Evolutionary conservation across 2,113 vertebrate species (phyloP), one percentile per base, ranked within the genome.

Genomic region (Halcyon malimbica): DNA sequence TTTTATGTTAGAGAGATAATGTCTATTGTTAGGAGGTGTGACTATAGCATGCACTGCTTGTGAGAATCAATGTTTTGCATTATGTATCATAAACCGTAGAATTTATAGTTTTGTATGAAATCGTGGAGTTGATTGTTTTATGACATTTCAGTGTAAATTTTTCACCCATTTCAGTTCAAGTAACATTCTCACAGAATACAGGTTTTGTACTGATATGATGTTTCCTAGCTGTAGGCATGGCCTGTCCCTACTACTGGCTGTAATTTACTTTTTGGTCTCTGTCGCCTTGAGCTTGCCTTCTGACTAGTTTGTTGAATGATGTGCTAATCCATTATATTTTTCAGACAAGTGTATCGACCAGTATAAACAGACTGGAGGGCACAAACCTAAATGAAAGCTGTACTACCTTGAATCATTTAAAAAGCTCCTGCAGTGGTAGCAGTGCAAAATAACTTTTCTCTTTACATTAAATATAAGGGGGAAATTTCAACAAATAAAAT

Each of bases 241-340:
- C 98, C 98, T 97, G 96, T 97, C 93, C 96, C 97, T 97, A 97
- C 97, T 97, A 75, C 98, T 98, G 98, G 98, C 97, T 98, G 98
- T 99, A 99, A 99, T 99, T 99, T 99, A 99, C 98, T 99, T 99
- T 98, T 98, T 98, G 98, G 98, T 98, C 97, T 98, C 98, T 98
- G 98, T 99, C 97, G 98, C 99, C 98, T 98, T 98, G 97, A 98
- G 99, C 98, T 97, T 98, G 97, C 98, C 98, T 98, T 97, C 97
- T 98, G 98, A 98, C 98, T 98, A 97, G 98, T 98, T 98, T 98
- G 98, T 98, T 99, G 98, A 99, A 99, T 99, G 99, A 99, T 99
- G 98, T 99, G 98, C 98, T 99, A 99, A 99, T 99, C 98, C 98
- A 99, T 99, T 99, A 99, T 99, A 98, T 98, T 98, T 99, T 98